Conservation (phyloP, 2,797 vertebrate genomes). For the Mormyrops attenuatus region DNA sequence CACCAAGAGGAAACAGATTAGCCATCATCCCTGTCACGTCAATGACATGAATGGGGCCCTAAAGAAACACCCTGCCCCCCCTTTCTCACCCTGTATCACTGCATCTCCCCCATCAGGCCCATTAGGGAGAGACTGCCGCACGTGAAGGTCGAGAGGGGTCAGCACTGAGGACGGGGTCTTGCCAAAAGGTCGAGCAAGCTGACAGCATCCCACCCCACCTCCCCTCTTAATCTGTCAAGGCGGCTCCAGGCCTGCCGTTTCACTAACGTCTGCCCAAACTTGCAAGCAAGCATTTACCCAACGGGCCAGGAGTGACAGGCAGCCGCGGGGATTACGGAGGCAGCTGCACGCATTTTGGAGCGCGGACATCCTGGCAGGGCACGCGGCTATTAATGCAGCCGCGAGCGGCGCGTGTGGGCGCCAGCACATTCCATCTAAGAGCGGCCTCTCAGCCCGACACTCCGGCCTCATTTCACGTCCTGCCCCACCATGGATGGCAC, state of each 20-base stretch:
- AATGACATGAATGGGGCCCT: not conserved
- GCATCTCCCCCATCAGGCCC: not conserved
- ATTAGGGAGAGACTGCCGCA: not conserved
- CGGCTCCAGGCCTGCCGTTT: not conserved
- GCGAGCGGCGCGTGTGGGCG: not conserved
- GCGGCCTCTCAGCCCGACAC: not conserved
- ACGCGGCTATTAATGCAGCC: not conserved
- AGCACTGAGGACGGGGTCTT: not conserved
- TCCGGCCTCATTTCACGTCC: not conserved
- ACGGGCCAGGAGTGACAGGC: not conserved
- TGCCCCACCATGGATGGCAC: not conserved
- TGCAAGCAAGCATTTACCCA: not conserved
- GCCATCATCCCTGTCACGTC: not conserved
- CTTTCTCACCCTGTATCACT: not conserved
- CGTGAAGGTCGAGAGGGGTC: not conserved
- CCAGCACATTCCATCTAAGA: not conserved
- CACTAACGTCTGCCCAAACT: not conserved
- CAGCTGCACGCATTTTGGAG: not conserved
- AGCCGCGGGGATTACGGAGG: not conserved
- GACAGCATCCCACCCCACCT: not conserved
- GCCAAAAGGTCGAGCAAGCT: not conserved
- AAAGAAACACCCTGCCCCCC: not conserved
- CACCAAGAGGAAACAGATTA: not conserved
- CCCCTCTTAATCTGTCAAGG: not conserved
- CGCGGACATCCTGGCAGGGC: not conserved